A percentile compares a stretch with the other conserved stretches of the same genome.
These are phyloP conservation scores for Atta colombica DNA, from an alignment of 1,140 invertebrate species.

Conservation along the genomic window DNA sequence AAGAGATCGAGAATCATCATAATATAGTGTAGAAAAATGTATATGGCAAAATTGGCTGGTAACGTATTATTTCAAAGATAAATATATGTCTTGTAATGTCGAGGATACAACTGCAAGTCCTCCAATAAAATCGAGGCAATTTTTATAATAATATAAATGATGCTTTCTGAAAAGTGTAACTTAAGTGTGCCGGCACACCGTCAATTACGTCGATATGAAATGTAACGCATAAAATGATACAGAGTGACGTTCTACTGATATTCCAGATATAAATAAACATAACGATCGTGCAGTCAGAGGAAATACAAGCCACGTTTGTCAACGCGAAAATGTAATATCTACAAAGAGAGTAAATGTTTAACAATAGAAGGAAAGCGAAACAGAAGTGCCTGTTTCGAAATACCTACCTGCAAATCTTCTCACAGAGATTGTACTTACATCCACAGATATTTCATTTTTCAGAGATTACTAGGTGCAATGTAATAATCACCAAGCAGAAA, in stretches of 20 bases:
- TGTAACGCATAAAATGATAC: constrained; percentile 20
- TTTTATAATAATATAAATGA: constrained; percentile 51
- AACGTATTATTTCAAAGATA: constrained; percentile 39
- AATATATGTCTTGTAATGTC: neutral
- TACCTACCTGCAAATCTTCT: constrained; percentile 16
- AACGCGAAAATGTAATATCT: constrained; percentile 54
- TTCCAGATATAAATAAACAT: constrained; percentile 33
- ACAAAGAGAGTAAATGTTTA: constrained; percentile 45
- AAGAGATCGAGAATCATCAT: neutral
- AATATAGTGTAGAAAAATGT: neutral
- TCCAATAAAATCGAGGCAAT: constrained; percentile 40
- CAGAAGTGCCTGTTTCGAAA: constrained; percentile 48
- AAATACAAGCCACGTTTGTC: constrained; percentile 31
- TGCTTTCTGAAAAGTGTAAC: constrained; percentile 15
- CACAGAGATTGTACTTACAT: neutral
- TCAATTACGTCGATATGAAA: constrained; percentile 53
- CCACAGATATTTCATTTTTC: constrained; percentile 34
- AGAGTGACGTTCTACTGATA: constrained; percentile 19
- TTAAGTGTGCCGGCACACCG: constrained; percentile 7
- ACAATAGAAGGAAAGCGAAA: constrained; percentile 65
- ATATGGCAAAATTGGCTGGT: neutral
- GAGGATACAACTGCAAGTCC: neutral
- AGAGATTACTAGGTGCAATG: constrained; percentile 18
- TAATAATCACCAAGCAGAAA: neutral
- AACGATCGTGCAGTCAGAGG: constrained; percentile 13